Evolutionary conservation across 2,888 invertebrate genomes (phyloP).

Genomic region (Lepetodrilus schrolli): DNA sequence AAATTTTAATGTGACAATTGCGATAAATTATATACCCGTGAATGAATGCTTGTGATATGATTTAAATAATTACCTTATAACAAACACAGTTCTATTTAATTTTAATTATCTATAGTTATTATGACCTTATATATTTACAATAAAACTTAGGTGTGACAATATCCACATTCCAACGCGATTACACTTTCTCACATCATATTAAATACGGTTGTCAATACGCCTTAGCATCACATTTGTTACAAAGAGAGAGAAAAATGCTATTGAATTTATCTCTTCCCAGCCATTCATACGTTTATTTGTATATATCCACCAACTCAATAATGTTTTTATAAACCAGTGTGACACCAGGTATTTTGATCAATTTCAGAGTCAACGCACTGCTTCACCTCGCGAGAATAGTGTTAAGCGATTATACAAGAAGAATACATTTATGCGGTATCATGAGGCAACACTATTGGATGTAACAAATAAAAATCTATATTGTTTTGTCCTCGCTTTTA

Average conservation of each 20-base stretch:
- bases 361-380: background rate
- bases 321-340: conserved; percentile 25
- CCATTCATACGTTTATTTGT: background rate
- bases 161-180: background rate
- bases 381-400: background rate
- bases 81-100: too few species aligned
- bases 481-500: background rate
- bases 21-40: too few species aligned
- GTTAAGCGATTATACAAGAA: background rate
- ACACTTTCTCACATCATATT: background rate
- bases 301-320: conserved; percentile 10
- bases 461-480: background rate
- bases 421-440: background rate
- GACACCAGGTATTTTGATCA: conserved; percentile 2
- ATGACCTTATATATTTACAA: background rate
- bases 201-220: background rate
- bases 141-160: background rate
- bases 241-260: background rate
- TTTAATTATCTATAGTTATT: too few species aligned
- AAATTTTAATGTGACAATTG: too few species aligned
- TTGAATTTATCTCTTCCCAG: background rate
- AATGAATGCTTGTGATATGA: too few species aligned
- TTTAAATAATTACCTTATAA: too few species aligned
- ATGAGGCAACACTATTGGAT: background rate
- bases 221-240: background rate